Percentiles rank a stretch among this genome's conserved stretches.
Evolutionary conservation across 2,113 vertebrate species (phyloP).

Genomic region (Echinops telfairi): DNA sequence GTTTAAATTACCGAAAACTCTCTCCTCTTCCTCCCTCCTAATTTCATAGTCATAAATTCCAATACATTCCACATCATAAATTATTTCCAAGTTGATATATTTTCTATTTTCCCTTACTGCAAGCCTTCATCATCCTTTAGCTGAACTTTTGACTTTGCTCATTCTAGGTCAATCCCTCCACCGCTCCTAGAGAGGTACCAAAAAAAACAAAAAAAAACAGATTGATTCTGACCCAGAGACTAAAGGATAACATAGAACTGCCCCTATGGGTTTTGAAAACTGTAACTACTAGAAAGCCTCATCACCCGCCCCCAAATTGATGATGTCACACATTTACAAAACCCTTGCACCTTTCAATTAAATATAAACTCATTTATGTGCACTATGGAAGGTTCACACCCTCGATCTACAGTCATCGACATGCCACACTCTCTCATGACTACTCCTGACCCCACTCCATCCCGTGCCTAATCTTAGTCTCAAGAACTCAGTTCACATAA

Average conservation of each 20-base stretch:
- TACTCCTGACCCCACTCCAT: background rate
- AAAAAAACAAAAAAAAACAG: too few species aligned
- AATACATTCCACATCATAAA: constrained; percentile 12
- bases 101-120: background rate
- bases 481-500: too few species aligned
- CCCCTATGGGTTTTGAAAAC: too few species aligned
- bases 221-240: too few species aligned
- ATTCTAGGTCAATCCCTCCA: background rate
- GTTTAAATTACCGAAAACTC: background rate
- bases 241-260: too few species aligned
- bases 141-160: background rate
- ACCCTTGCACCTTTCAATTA: background rate
- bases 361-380: background rate
- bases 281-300: too few species aligned
- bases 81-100: background rate
- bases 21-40: background rate
- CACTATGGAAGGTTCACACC: background rate
- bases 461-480: too few species aligned
- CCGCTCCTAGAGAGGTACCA: background rate
- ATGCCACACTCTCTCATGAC: background rate
- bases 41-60: constrained; percentile 1
- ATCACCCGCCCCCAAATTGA: background rate
- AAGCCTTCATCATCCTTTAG: background rate
- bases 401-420: background rate
- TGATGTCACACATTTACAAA: background rate